Evolutionary conservation across 1,140 invertebrate genomes (phyloP).

Genomic region (Periplaneta americana): DNA sequence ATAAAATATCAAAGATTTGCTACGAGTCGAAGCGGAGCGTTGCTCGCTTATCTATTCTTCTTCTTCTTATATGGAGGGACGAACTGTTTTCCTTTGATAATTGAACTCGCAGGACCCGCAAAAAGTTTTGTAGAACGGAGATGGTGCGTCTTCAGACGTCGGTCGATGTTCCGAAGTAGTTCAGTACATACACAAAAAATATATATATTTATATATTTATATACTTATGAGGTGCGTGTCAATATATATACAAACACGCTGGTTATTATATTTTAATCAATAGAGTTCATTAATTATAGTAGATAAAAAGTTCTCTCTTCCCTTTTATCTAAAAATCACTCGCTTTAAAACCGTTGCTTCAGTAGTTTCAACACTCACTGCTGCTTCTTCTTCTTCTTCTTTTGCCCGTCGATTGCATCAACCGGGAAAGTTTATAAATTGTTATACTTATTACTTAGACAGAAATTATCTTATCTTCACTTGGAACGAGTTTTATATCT

Average conservation of each 20-base stretch:
- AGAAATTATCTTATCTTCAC: conserved; percentile 4
- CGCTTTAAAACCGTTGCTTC: conserved; percentile 9
- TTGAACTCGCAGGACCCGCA: conserved; percentile 11
- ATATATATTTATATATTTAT: conserved; percentile 15
- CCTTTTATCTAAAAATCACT: conserved; percentile 17
- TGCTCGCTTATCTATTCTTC: neutral
- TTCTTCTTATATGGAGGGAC: conserved; percentile 14
- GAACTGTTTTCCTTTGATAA: conserved; percentile 4
- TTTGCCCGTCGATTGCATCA: neutral
- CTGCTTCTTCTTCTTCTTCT: no score
- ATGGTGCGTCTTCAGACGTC: neutral
- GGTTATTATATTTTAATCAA: conserved; percentile 10
- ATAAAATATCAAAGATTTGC: conserved; percentile 20
- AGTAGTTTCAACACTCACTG: neutral
- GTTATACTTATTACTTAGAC: neutral
- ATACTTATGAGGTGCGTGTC: neutral
- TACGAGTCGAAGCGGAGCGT: conserved; percentile 13
- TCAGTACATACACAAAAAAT: conserved; percentile 19
- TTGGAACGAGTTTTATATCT: conserved; percentile 15
- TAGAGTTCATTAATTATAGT: conserved; percentile 11
- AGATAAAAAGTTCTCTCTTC: conserved; percentile 14
- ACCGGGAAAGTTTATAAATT: neutral
- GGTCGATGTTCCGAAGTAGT: conserved; percentile 11
- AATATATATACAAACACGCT: conserved; percentile 10
- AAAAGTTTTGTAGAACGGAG: conserved; percentile 14